Percentiles rank a stretch among this genome's conserved stretches.
These are phyloP conservation scores for Mesoclemmys tuberculata DNA, from an alignment of 2,113 vertebrate species.

Conservation along the genomic window DNA sequence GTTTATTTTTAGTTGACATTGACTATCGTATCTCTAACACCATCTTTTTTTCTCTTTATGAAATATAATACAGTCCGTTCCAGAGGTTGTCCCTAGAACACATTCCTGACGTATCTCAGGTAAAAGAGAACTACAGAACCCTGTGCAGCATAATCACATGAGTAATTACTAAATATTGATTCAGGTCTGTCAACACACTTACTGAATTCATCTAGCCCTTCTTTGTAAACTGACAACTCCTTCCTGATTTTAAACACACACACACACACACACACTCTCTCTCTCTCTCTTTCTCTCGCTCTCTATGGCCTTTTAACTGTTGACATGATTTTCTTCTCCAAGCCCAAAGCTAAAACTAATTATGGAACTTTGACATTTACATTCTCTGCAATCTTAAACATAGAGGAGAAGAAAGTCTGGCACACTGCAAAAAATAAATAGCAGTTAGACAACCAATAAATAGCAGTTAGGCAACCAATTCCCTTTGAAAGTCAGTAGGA, in stretches of 20 bases:
- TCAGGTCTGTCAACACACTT: not conserved
- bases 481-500: not conserved
- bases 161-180: not conserved
- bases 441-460: not conserved
- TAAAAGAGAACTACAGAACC: not conserved
- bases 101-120: not conserved
- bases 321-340: slow-evolving; percentile 4
- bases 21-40: not conserved
- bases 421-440: not conserved
- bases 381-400: slow-evolving; percentile 25
- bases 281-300: not conserved
- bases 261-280: not conserved
- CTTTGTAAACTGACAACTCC: not conserved
- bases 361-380: slow-evolving; percentile 30
- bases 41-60: not conserved
- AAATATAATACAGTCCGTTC: not conserved
- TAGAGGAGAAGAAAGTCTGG: slow-evolving; percentile 31
- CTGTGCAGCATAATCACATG: not conserved
- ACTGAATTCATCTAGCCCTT: not conserved
- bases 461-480: not conserved
- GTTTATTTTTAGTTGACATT: not conserved
- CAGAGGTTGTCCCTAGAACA: not conserved
- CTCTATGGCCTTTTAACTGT: slow-evolving; percentile 44
- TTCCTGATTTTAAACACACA: not conserved
- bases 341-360: slow-evolving; percentile 34